These are phyloP conservation scores for Pharmacophagus antenor DNA, from an alignment of 2,888 invertebrate species.

Conservation along the genomic window DNA sequence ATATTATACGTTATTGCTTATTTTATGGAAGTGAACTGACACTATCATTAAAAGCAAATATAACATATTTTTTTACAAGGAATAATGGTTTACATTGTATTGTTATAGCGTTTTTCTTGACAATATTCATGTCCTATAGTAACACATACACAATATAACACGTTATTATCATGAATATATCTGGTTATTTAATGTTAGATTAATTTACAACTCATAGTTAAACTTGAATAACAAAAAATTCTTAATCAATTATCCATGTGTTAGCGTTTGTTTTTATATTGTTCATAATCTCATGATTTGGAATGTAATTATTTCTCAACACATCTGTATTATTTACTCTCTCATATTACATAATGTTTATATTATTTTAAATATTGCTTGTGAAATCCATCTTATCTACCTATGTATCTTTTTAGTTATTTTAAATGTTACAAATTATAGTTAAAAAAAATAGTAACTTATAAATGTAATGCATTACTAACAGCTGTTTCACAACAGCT, in stretches of 20 bases:
- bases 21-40: background rate
- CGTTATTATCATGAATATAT: too few species aligned
- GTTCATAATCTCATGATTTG: background rate
- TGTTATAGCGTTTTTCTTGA: background rate
- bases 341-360: background rate
- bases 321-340: background rate
- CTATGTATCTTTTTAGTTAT: background rate
- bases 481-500: background rate
- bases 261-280: conserved; percentile 2
- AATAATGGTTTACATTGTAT: background rate
- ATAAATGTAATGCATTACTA: background rate
- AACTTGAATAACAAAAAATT: background rate
- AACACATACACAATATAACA: too few species aligned
- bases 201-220: background rate
- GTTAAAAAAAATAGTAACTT: background rate
- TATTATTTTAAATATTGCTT: background rate
- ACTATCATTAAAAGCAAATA: conserved; percentile 2
- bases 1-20: background rate
- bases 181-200: background rate
- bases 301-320: background rate
- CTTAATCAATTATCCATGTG: background rate
- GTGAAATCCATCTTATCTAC: background rate
- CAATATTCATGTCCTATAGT: background rate
- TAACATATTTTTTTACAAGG: conserved; percentile 13
- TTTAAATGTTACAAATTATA: background rate